phyloP scores from a whole-genome alignment of 2,888 invertebrate species.

The Chrysolina americana region DNA sequence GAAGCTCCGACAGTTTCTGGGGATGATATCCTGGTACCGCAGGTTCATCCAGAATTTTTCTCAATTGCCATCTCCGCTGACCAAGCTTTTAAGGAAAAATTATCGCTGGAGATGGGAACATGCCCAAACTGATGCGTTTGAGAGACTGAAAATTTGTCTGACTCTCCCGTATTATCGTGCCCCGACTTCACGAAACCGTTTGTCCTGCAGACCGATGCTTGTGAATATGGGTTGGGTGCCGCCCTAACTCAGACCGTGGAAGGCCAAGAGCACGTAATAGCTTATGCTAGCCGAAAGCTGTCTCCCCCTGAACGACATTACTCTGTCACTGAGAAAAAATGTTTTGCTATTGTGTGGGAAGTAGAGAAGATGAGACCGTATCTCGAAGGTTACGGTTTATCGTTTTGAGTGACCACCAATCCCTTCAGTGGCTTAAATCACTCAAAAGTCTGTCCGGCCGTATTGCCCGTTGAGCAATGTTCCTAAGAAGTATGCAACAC shows the following conservation, averaged over 20 bases:
- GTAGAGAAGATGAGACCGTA: constrained; percentile 50
- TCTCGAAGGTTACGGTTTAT: constrained; percentile 48
- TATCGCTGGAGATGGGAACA: constrained; percentile 14
- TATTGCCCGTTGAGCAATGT: constrained; percentile 34
- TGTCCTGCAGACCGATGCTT: constrained; percentile 50
- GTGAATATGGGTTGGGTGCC: constrained; percentile 51
- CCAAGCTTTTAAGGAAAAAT: constrained; percentile 17
- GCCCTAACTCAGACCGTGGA: constrained; percentile 47
- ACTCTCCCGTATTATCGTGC: constrained; percentile 38
- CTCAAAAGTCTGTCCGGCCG: constrained; percentile 30
- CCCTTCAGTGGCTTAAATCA: constrained; percentile 47
- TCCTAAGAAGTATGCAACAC: too few species aligned
- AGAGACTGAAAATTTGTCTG: not conserved
- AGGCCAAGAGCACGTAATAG: constrained; percentile 45
- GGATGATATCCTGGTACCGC: constrained; percentile 35
- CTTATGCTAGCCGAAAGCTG: constrained; percentile 46
- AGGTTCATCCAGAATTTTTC: constrained; percentile 37
- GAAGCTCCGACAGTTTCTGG: constrained; percentile 30
- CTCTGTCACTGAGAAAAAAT: constrained; percentile 55
- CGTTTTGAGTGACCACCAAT: constrained; percentile 55
- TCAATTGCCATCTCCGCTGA: constrained; percentile 22
- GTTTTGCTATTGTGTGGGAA: constrained; percentile 54
- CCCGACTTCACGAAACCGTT: constrained; percentile 48
- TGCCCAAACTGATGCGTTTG: constrained; percentile 26
- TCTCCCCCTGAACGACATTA: constrained; percentile 43